These are phyloP conservation scores for Sebastes elongatus DNA, from an alignment of 2,797 vertebrate species.

Conservation along the genomic window DNA sequence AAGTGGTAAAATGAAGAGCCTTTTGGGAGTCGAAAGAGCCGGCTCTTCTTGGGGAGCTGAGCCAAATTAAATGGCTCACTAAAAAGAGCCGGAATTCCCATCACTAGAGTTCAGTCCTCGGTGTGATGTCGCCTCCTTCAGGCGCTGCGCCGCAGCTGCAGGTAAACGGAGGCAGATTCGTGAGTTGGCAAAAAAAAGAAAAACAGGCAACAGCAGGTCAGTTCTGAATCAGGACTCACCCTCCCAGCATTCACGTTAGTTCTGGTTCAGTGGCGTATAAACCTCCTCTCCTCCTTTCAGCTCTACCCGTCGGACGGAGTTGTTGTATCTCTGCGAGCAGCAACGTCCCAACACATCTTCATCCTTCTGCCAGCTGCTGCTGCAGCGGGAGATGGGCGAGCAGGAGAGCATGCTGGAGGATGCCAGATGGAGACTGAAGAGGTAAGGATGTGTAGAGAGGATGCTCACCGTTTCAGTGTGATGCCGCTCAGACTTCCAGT, in stretches of 20 bases:
- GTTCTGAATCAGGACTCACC: slow-evolving; percentile 55
- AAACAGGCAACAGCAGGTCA: slow-evolving; percentile 21
- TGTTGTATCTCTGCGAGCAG: slow-evolving; percentile 27
- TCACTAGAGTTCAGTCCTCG: not conserved
- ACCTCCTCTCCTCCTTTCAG: not conserved
- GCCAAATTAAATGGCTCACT: too few species aligned
- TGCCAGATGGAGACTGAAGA: slow-evolving; percentile 78
- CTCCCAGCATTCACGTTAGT: slow-evolving; percentile 72
- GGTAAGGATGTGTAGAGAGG: slow-evolving; percentile 63
- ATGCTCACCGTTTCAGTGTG: slow-evolving; percentile 1
- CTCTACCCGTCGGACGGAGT: slow-evolving; percentile 40
- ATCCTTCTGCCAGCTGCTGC: slow-evolving; percentile 54
- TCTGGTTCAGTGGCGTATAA: slow-evolving; percentile 25
- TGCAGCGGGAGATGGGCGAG: slow-evolving; percentile 63
- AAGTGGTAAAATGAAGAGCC: too few species aligned
- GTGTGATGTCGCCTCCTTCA: slow-evolving; percentile 43
- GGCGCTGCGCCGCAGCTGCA: slow-evolving; percentile 30
- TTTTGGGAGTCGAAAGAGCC: too few species aligned
- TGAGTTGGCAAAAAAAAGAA: slow-evolving; percentile 57
- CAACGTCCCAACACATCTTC: slow-evolving; percentile 30
- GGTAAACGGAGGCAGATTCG: not conserved
- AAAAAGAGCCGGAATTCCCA: too few species aligned
- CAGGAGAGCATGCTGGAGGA: slow-evolving; percentile 55
- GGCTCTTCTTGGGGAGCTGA: too few species aligned
- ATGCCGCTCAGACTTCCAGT: slow-evolving; percentile 16